phyloP scores from a whole-genome alignment of 2,797 vertebrate species.

The Xenopus petersii region DNA sequence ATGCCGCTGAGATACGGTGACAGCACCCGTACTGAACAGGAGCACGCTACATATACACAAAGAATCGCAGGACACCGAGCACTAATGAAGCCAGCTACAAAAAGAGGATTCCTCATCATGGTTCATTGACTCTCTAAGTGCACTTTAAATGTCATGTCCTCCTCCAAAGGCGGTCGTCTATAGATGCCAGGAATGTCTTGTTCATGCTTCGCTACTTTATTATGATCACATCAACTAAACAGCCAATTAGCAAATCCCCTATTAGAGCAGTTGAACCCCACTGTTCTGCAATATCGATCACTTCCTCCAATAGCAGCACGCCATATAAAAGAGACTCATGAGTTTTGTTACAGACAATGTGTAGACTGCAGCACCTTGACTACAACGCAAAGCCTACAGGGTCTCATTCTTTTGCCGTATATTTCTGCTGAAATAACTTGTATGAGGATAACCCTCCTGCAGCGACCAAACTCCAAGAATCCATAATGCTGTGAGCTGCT shows the following conservation, averaged over 20 bases:
- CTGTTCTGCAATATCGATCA: too few relatives aligned
- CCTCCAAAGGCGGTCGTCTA: conserved; percentile 3
- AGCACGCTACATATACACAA: conserved; percentile 4
- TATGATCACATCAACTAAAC: conserved; percentile 16
- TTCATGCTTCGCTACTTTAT: conserved; percentile 4
- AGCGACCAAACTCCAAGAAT: too few relatives aligned
- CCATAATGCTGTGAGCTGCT: too few relatives aligned
- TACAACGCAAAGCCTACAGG: too few relatives aligned
- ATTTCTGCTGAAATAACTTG: too few relatives aligned
- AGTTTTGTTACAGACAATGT: too few relatives aligned
- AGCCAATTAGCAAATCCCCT: conserved; percentile 6
- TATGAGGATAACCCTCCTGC: too few relatives aligned
- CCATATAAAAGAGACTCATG: too few relatives aligned
- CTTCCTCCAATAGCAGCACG: too few relatives aligned
- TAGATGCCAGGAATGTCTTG: conserved; percentile 12
- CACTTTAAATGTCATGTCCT: conserved; percentile 15
- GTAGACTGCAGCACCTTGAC: too few relatives aligned
- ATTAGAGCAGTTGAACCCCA: too few relatives aligned
- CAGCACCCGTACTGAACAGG: neutral
- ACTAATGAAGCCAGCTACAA: conserved; percentile 24
- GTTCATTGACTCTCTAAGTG: conserved; percentile 30
- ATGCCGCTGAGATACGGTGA: neutral
- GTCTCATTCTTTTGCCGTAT: too few relatives aligned
- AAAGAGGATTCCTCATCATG: conserved; percentile 14
- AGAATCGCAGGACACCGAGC: neutral